Base-by-base conservation (phyloP, 2,113 vertebrate species). In the Todiramphus saurophagus region DNA sequence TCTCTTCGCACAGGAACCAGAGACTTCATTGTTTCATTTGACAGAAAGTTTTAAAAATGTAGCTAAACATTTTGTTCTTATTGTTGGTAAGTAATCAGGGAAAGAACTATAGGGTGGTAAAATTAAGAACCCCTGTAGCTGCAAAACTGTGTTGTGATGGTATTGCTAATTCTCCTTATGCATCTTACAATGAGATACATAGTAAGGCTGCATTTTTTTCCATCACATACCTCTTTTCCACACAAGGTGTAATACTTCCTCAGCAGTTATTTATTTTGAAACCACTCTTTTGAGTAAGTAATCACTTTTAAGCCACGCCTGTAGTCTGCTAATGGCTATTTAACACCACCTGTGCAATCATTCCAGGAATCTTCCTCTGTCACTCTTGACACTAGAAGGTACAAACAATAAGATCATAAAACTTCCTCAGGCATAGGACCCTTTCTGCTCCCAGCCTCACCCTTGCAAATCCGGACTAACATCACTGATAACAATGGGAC, bases 351-450 rank as follows among this genome's bases (percentile, higher is more conserved):
- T 95, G 93, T 96, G 58, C 66, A 82, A n/a, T 63, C 86, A 87
- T 66, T 82, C 86, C 96, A 97, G 98, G 97, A 98, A 97, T 97
- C 39, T 67, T 50, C 58, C 68, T 97, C 96, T 98, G 93, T 98
- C 97, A 97, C 5, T 86, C 48, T 56, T 92, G 79, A 87, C 64
- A 72, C 56, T 44, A 72, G 64, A 87, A 83, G 78, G 76, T 72
- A 64, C 46, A 75, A 93, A 67, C 56, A 81, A 7, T 74, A 83
- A 80, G 68, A 75, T 63, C 68, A 67, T 78, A 84, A 70, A 91
- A 85, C 11, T 85, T 91, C 63, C 70, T 83, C 39, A 62, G 55
- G 64, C 63, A 19, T 16, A 75, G 15, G 59, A 59, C 33, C 17
- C 33, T 81, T 1, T 4, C 50, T 68, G 37, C 28, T 89, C 59